Evolutionary conservation across 2,888 invertebrate genomes (phyloP).

Genomic region (Zygogramma bicolorata): DNA sequence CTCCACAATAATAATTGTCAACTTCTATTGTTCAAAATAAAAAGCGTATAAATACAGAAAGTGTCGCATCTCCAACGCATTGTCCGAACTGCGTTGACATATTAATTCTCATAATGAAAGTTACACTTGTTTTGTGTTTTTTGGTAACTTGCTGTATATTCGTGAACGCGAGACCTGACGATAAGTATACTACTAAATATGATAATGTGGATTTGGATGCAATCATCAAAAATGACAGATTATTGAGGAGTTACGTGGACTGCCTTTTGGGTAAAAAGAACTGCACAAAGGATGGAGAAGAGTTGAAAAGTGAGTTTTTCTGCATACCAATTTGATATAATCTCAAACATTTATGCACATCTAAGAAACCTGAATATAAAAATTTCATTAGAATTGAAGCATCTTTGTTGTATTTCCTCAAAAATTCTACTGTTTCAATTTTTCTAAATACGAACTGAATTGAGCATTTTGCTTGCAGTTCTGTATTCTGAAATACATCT

Average conservation of each 20-base stretch:
- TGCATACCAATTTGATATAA: too few relatives aligned
- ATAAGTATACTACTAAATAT: constrained; percentile 74
- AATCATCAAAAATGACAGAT: constrained; percentile 74
- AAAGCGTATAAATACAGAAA: constrained; percentile 12
- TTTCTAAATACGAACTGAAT: too few relatives aligned
- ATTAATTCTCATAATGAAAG: constrained; percentile 36
- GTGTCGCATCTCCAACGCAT: background rate
- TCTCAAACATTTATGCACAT: too few relatives aligned
- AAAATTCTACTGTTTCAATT: too few relatives aligned
- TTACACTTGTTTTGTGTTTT: constrained; percentile 32
- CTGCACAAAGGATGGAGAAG: constrained; percentile 78
- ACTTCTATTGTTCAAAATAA: background rate
- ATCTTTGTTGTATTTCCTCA: too few relatives aligned
- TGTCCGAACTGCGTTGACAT: background rate
- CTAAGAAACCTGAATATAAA: too few relatives aligned
- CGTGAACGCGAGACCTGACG: constrained; percentile 43
- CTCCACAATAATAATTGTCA: background rate
- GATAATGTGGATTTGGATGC: constrained; percentile 78
- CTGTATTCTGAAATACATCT: too few relatives aligned
- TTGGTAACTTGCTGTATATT: constrained; percentile 29
- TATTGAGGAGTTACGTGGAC: constrained; percentile 75
- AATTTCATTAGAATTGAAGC: too few relatives aligned
- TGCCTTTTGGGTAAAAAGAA: constrained; percentile 75
- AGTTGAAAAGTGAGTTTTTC: constrained; percentile 76
- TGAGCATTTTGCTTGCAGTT: too few relatives aligned